Conservation (phyloP, 2,888 invertebrate species). For the Harpalus rubripes region DNA sequence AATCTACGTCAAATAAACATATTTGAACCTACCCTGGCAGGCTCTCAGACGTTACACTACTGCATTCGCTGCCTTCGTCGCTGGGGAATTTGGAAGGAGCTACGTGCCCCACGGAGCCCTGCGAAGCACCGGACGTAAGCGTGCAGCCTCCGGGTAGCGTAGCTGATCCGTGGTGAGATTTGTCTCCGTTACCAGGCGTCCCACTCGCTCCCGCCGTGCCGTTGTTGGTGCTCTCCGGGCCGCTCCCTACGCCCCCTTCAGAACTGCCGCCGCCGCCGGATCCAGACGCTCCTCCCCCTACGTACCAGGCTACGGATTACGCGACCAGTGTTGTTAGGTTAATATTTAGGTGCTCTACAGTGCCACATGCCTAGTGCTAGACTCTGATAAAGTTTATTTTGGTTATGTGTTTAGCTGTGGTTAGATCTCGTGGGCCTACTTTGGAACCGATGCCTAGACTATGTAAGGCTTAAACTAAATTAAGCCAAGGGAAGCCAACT, state of each 20-base stretch:
- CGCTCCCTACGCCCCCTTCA: slow-evolving; percentile 78
- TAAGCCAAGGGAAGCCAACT: slow-evolving; percentile 29
- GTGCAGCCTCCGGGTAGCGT: slow-evolving; percentile 83
- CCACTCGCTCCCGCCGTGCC: slow-evolving; percentile 77
- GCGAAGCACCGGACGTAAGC: slow-evolving; percentile 78
- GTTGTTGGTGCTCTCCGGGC: slow-evolving; percentile 76
- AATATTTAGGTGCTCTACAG: slow-evolving; percentile 68
- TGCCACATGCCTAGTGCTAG: slow-evolving; percentile 65
- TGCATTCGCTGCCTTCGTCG: slow-evolving; percentile 91
- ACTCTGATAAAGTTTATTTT: slow-evolving; percentile 36
- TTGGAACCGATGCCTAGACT: slow-evolving; percentile 1
- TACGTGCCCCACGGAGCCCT: slow-evolving; percentile 71
- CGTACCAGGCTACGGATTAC: slow-evolving; percentile 78
- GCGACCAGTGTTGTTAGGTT: slow-evolving; percentile 68
- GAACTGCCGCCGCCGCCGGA: slow-evolving; percentile 71
- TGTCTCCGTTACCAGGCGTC: slow-evolving; percentile 53
- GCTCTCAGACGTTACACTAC: slow-evolving; percentile 92
- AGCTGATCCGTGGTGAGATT: slow-evolving; percentile 82
- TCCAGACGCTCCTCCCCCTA: slow-evolving; percentile 75
- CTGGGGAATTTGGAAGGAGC: slow-evolving; percentile 85
- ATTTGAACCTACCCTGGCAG: slow-evolving; percentile 81
- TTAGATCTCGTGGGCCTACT: slow-evolving; percentile 26
- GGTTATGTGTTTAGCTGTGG: slow-evolving; percentile 45
- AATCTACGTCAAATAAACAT: slow-evolving; percentile 32
- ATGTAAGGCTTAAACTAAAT: slow-evolving; percentile 12